phyloP scores from a whole-genome alignment of 1,140 invertebrate genomes.

The Manduca sexta region DNA sequence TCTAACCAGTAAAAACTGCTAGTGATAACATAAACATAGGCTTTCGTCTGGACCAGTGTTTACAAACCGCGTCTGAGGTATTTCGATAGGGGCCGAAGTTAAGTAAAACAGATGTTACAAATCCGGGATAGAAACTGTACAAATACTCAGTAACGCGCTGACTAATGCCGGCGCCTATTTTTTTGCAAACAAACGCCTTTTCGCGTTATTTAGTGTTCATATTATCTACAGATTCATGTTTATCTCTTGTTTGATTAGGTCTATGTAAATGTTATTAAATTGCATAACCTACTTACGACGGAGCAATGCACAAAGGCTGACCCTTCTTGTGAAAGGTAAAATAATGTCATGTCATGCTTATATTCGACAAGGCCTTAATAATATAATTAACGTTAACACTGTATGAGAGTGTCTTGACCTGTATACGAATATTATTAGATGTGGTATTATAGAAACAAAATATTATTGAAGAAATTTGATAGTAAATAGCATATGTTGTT shows the following conservation, averaged over 20 bases:
- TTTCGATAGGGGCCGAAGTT: slow-evolving; percentile 26
- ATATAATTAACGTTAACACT: no score
- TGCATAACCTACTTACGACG: background rate
- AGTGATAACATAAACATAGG: slow-evolving; percentile 32
- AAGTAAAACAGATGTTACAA: slow-evolving; percentile 43
- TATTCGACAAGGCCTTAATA: no score
- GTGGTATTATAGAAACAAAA: no score
- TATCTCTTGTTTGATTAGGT: no score
- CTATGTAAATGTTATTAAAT: background rate
- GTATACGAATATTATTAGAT: no score
- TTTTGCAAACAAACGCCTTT: no score
- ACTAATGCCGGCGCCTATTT: background rate
- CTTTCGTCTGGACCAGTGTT: slow-evolving; percentile 45
- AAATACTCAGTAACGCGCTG: background rate
- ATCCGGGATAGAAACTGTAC: slow-evolving; percentile 23
- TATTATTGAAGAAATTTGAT: no score
- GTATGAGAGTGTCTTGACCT: no score
- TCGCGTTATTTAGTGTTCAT: no score
- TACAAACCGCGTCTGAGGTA: slow-evolving; percentile 32
- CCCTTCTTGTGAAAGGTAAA: slow-evolving; percentile 1
- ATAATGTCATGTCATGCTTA: background rate
- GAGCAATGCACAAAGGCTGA: background rate
- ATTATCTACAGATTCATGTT: no score
- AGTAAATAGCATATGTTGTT: no score
- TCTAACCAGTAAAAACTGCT: slow-evolving; percentile 11